Percentiles rank a stretch among this genome's conserved stretches.
Evolutionary conservation across 2,888 invertebrate species (phyloP).

Genomic region (Lutraria lutraria): DNA sequence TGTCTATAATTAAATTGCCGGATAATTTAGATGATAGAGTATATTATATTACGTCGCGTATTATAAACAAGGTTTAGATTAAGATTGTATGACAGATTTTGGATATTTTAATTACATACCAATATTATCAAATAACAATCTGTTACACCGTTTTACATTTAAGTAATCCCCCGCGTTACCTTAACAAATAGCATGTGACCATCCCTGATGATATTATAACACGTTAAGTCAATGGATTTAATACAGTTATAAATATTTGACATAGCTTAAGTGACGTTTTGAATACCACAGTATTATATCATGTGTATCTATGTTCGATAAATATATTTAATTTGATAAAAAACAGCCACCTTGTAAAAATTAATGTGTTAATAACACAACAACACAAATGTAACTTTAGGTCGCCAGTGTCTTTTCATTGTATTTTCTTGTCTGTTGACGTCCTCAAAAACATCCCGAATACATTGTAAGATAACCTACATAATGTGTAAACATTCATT

Average conservation of each 20-base stretch:
- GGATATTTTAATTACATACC: background rate
- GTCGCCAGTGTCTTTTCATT: background rate
- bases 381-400: background rate
- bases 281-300: conserved; percentile 37
- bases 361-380: conserved; percentile 4
- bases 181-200: background rate
- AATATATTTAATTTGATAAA: conserved; percentile 8
- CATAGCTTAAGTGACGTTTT: conserved; percentile 36
- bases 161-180: background rate
- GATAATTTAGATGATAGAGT: background rate
- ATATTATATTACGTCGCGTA: background rate
- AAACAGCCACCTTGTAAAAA: background rate
- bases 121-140: conserved; percentile 8
- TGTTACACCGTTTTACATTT: background rate
- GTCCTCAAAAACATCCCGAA: background rate
- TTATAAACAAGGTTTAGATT: background rate
- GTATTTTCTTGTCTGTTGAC: background rate
- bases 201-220: conserved; percentile 29
- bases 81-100: background rate
- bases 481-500: conserved; percentile 12
- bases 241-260: conserved; percentile 42
- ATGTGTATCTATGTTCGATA: conserved; percentile 30
- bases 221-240: conserved; percentile 33
- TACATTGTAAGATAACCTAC: conserved; percentile 28
- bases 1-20: background rate